Conservation (phyloP, 2,888 invertebrate species). For the Pogonocherus hispidulus region DNA sequence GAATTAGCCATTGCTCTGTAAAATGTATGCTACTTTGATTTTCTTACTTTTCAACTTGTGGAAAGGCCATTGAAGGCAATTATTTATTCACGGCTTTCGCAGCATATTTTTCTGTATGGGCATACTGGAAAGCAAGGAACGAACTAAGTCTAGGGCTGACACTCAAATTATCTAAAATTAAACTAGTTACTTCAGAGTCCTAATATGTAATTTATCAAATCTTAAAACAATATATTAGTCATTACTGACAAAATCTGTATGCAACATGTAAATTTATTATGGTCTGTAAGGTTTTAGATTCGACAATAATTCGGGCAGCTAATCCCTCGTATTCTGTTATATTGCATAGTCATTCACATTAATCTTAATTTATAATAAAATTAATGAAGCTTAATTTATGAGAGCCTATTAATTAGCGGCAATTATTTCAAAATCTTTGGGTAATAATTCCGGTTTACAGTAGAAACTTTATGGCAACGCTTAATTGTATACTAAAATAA, state of each 20-base stretch:
- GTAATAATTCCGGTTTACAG: constrained; percentile 4
- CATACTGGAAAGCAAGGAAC: no score
- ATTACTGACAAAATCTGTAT: background rate
- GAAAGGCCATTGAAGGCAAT: no score
- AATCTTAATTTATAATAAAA: background rate
- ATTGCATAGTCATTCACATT: constrained; percentile 1
- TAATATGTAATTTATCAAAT: no score
- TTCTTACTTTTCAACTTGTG: no score
- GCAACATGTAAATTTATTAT: background rate
- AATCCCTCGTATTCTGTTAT: constrained; percentile 1
- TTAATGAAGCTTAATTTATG: background rate
- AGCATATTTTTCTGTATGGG: no score
- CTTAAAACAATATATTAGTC: no score
- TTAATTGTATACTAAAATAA: background rate
- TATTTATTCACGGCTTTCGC: no score
- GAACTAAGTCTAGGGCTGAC: no score
- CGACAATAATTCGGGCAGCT: background rate
- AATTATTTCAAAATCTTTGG: constrained; percentile 4
- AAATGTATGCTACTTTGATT: no score
- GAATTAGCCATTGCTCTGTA: no score
- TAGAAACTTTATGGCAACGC: background rate
- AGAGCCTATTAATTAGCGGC: constrained; percentile 4
- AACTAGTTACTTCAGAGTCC: background rate
- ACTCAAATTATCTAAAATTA: no score
- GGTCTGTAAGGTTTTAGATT: background rate